phyloP scores from a whole-genome alignment of 2,113 vertebrate genomes.

The Pituophis catenifer region DNA sequence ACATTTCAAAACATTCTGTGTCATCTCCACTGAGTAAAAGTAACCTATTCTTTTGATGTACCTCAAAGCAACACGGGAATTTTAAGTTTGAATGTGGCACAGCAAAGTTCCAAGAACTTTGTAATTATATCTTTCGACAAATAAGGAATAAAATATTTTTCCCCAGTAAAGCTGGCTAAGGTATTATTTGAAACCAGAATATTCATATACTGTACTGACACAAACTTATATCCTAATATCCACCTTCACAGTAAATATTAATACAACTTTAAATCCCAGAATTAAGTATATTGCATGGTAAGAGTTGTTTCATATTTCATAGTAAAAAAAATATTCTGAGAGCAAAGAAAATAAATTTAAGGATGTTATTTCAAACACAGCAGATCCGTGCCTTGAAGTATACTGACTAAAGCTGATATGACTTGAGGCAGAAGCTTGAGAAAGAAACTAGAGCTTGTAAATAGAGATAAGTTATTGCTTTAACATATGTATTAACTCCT shows the following conservation, averaged over 20 bases:
- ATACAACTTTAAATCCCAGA: neutral
- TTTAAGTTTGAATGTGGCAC: neutral
- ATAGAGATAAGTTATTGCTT: neutral
- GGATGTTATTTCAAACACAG: neutral
- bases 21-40: neutral
- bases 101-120: neutral
- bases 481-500: neutral
- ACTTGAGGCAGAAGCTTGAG: neutral
- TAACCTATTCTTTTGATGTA: neutral
- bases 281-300: neutral
- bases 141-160: rapidly evolving
- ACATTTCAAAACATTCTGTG: neutral
- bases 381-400: neutral
- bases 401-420: neutral
- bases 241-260: neutral
- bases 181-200: neutral
- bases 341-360: neutral
- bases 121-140: neutral
- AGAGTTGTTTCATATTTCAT: neutral
- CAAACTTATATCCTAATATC: neutral
- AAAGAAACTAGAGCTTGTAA: neutral
- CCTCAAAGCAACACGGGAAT: rapidly evolving
- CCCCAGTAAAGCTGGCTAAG: neutral
- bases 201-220: neutral
- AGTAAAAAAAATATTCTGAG: no score